A percentile compares a stretch with the other conserved stretches of the same genome.
Evolutionary conservation across 1,140 invertebrate species (phyloP).

Genomic region (Caenorhabditis brenneri): DNA sequence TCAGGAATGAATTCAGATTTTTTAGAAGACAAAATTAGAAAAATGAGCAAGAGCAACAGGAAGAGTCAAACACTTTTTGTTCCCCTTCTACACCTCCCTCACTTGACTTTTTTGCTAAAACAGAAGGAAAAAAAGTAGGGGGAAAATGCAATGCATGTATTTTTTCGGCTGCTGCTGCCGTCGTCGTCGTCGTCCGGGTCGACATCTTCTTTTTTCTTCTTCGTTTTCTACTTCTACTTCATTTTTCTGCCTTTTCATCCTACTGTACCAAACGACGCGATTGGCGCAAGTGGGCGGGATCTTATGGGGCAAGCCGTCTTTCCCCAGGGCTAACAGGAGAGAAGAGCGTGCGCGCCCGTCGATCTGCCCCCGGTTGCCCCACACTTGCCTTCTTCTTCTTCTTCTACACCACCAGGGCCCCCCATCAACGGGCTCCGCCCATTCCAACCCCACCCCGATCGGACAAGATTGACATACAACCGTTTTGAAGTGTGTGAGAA

Average conservation of each 20-base stretch:
- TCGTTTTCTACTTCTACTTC: not conserved
- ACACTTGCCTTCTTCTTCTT: not conserved
- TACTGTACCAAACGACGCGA: not conserved
- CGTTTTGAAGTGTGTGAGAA: slow-evolving; percentile 43
- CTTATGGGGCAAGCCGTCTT: not conserved
- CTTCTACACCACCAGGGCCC: not conserved
- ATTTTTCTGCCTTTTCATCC: not conserved
- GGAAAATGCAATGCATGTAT: slow-evolving; percentile 7
- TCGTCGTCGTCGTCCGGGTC: slow-evolving; percentile 29
- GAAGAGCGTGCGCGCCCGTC: not conserved
- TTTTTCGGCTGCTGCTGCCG: not conserved
- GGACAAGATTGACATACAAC: slow-evolving; percentile 43
- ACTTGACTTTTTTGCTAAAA: not conserved
- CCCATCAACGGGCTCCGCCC: not conserved
- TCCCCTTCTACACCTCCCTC: not conserved
- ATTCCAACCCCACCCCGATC: slow-evolving; percentile 33
- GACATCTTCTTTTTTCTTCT: slow-evolving; percentile 12
- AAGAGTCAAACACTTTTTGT: not conserved
- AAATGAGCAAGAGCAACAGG: no score
- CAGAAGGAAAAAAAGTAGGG: not conserved
- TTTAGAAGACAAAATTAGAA: no score
- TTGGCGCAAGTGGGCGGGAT: not conserved
- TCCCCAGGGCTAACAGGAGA: slow-evolving; percentile 5
- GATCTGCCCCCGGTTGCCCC: slow-evolving; percentile 32
- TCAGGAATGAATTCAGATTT: not conserved